Evolutionary conservation across 92 coral and sea anemone genomes (phyloP).

Genomic region (Pocillopora meandrina): DNA sequence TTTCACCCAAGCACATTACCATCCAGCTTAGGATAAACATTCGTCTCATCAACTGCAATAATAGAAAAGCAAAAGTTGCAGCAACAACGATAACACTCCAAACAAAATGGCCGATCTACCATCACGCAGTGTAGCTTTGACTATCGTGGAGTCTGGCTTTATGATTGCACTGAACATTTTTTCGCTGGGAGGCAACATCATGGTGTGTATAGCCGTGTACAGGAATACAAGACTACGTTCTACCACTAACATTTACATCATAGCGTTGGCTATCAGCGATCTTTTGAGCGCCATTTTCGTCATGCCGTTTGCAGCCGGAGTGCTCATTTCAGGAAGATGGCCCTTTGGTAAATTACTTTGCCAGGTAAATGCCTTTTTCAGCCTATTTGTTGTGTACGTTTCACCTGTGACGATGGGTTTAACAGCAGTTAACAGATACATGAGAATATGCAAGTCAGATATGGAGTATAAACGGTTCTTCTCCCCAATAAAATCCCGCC

Average conservation of each 20-base stretch:
- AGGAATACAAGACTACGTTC: slow-evolving; percentile 18
- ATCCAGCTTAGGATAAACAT: too few relatives aligned
- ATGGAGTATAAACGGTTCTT: not conserved
- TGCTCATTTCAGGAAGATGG: slow-evolving; percentile 11
- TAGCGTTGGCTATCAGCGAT: slow-evolving; percentile 18
- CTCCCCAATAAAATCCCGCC: slow-evolving; percentile 2
- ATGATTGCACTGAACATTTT: too few relatives aligned
- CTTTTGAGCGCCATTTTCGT: slow-evolving; percentile 11
- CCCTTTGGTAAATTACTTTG: slow-evolving; percentile 3
- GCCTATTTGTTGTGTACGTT: slow-evolving; percentile 3
- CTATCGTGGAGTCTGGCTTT: too few relatives aligned
- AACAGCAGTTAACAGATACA: slow-evolving; percentile 28
- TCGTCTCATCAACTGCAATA: too few relatives aligned
- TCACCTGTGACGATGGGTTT: slow-evolving; percentile 27
- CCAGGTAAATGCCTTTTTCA: slow-evolving; percentile 9
- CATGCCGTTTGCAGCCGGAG: slow-evolving; percentile 19
- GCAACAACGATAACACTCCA: too few relatives aligned
- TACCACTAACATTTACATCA: slow-evolving; percentile 21
- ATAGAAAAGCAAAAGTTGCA: too few relatives aligned
- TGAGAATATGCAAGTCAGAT: slow-evolving; percentile 15
- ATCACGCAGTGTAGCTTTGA: too few relatives aligned
- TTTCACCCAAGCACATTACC: too few relatives aligned
- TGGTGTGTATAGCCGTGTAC: not conserved
- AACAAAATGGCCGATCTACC: too few relatives aligned
- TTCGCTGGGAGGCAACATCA: too few relatives aligned